Percentiles rank a stretch among this genome's conserved stretches.
phyloP scores from a whole-genome alignment of 2,113 vertebrate genomes.

The Python bivittatus region DNA sequence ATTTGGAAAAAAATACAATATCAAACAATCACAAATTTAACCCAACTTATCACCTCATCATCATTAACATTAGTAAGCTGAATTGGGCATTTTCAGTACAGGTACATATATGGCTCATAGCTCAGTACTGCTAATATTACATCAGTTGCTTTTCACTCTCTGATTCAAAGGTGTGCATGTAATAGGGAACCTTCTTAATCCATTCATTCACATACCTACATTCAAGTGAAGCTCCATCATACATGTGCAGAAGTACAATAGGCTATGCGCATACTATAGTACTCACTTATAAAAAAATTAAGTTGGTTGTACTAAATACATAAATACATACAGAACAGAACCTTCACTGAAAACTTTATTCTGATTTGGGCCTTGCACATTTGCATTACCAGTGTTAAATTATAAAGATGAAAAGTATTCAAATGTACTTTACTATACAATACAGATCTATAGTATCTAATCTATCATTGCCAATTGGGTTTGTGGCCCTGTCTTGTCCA shows the following conservation, averaged over 20 bases:
- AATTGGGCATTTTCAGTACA: neutral
- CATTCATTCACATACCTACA: neutral
- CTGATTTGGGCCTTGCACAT: neutral
- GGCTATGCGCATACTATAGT: neutral
- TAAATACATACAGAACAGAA: neutral
- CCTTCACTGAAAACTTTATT: neutral
- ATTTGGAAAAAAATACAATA: neutral
- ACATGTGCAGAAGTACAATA: neutral
- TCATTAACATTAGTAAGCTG: neutral
- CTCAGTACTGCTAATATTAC: neutral
- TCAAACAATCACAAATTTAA: neutral
- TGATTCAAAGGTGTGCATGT: neutral
- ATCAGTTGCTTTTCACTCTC: neutral
- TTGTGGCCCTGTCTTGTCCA: neutral
- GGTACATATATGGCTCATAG: neutral
- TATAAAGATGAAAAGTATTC: conserved; percentile 10
- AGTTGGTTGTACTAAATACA: neutral
- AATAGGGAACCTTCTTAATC: neutral
- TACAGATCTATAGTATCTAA: neutral
- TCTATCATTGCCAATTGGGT: neutral
- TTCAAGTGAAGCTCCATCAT: neutral
- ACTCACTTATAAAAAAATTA: neutral
- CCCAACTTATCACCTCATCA: neutral
- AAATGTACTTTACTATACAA: neutral
- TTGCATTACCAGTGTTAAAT: neutral